Percentiles rank a stretch among this genome's conserved stretches.
phyloP scores from a whole-genome alignment of 2,113 vertebrate species.

The Epinephelus moara region DNA sequence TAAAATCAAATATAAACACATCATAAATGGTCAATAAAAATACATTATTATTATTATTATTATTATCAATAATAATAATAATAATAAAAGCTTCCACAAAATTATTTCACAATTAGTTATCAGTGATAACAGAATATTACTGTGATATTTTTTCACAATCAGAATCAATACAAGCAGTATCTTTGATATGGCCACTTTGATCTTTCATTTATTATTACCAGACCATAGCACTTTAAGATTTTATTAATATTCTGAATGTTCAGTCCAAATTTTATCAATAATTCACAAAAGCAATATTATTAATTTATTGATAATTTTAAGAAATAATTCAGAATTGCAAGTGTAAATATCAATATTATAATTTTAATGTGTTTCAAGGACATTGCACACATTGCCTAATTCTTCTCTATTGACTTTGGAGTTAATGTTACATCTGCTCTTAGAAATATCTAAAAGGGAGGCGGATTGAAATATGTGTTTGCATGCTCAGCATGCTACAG shows the following conservation, averaged over 20 bases:
- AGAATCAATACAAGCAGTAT: neutral
- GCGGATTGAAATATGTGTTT: slow-evolving; percentile 77
- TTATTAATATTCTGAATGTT: neutral
- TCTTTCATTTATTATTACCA: neutral
- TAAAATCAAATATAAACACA: neutral
- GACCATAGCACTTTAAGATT: neutral
- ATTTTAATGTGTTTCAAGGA: slow-evolving; percentile 55
- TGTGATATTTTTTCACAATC: neutral
- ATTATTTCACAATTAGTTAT: neutral
- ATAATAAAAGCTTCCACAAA: neutral
- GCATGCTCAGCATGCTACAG: slow-evolving; percentile 83
- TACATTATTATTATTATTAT: neutral
- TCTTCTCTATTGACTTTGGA: slow-evolving; percentile 70
- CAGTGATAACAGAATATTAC: neutral
- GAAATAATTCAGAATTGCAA: slow-evolving; percentile 1
- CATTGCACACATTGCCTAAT: slow-evolving; percentile 61
- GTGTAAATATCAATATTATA: slow-evolving; percentile 33
- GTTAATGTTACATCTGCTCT: slow-evolving; percentile 63
- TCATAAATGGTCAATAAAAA: neutral
- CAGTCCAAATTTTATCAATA: neutral
- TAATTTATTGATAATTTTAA: slow-evolving; percentile 10
- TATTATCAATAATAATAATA: neutral
- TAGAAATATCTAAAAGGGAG: slow-evolving; percentile 59
- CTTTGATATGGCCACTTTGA: neutral
- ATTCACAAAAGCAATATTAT: slow-evolving; percentile 23